phyloP scores from a whole-genome alignment of 1,140 invertebrate species.

The Lordiphosa stackelbergi region DNA sequence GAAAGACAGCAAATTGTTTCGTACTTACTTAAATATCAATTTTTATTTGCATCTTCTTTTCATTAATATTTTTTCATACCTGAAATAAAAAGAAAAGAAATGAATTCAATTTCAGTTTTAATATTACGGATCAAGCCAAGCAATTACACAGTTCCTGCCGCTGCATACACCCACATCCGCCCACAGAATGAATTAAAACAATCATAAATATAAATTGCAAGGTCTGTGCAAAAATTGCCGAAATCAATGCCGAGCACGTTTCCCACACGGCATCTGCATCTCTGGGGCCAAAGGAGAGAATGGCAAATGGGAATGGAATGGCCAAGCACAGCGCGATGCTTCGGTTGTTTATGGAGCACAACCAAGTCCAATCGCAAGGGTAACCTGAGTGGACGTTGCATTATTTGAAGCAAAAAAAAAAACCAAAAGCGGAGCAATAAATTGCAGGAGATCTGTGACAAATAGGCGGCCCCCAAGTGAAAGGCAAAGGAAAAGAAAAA shows the following conservation, averaged over 20 bases:
- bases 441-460: conserved; percentile 46
- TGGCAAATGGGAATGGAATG: background rate
- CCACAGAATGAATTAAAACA: conserved; percentile 43
- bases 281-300: conserved; percentile 18
- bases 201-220: conserved; percentile 45
- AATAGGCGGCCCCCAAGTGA: conserved; percentile 35
- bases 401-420: conserved; percentile 25
- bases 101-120: conserved; percentile 12
- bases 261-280: conserved; percentile 32
- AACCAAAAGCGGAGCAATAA: conserved; percentile 25
- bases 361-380: conserved; percentile 20
- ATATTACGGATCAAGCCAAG: conserved; percentile 4
- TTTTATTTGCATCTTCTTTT: no score
- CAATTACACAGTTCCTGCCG: conserved; percentile 26
- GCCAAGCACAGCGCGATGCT: conserved; percentile 6
- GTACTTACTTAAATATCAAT: no score
- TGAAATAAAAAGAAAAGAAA: conserved; percentile 13
- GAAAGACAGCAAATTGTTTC: background rate
- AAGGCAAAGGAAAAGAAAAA: conserved; percentile 18
- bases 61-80: conserved; percentile 19
- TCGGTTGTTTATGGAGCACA: conserved; percentile 40
- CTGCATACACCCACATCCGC: conserved; percentile 20
- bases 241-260: conserved; percentile 44
- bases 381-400: conserved; percentile 40
- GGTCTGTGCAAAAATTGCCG: conserved; percentile 29